Conservation (phyloP, 2,797 vertebrate genomes). For the Alosa sapidissima region DNA sequence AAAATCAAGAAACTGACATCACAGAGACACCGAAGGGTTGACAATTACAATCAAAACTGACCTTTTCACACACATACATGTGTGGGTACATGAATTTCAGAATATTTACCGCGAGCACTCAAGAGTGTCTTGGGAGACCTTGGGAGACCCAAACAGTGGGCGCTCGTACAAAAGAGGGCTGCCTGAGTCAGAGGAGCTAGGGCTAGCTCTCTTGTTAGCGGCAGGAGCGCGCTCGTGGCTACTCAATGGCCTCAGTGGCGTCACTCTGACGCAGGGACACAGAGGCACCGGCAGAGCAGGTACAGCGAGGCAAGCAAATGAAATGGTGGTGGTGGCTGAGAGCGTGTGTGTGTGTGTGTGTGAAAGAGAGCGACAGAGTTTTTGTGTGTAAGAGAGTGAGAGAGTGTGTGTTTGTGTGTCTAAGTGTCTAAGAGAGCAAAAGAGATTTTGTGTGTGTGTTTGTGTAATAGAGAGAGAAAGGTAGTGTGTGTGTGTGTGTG, state of each 20-base stretch:
- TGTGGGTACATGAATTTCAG: too few relatives aligned
- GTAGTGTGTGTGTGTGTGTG: slow-evolving; percentile 44
- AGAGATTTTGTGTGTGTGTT: slow-evolving; percentile 28
- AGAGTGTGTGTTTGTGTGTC: slow-evolving; percentile 26
- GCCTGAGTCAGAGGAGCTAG: not conserved
- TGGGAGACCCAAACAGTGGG: not conserved
- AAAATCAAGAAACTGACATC: not conserved
- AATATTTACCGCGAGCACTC: not conserved
- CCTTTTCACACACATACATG: not conserved
- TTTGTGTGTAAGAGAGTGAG: not conserved
- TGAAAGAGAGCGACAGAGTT: not conserved
- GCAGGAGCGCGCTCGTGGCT: not conserved
- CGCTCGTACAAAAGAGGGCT: not conserved
- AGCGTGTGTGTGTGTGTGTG: not conserved
- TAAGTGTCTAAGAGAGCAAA: slow-evolving; percentile 23
- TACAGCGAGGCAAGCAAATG: not conserved
- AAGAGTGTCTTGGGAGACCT: not conserved
- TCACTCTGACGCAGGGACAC: slow-evolving; percentile 12
- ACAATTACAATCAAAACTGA: not conserved
- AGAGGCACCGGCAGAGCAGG: not conserved
- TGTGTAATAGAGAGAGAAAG: slow-evolving; percentile 20
- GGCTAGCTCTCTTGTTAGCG: not conserved
- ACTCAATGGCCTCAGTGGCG: not conserved
- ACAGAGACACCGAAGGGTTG: not conserved
- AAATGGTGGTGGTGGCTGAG: not conserved